These are phyloP conservation scores for Yponomeuta cagnagella DNA, from an alignment of 2,888 invertebrate genomes.

Conservation along the genomic window DNA sequence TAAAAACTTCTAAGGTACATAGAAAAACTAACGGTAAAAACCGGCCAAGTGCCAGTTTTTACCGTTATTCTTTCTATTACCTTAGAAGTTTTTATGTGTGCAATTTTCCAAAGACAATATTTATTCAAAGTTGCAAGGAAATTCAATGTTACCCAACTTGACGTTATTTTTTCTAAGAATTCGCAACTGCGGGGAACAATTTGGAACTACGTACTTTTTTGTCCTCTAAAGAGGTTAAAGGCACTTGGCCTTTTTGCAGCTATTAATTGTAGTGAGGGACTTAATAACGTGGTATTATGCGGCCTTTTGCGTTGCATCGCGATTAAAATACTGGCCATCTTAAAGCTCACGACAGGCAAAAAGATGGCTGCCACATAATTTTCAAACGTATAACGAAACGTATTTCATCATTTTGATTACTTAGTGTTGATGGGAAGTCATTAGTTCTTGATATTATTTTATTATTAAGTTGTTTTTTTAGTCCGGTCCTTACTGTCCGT, in stretches of 20 bases:
- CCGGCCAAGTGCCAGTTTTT: too few relatives aligned
- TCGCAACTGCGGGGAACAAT: constrained; percentile 29
- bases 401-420: constrained; percentile 8
- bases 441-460: neutral
- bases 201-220: constrained; percentile 18
- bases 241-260: constrained; percentile 25
- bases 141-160: too few relatives aligned
- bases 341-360: constrained; percentile 38
- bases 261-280: constrained; percentile 53
- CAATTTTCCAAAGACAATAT: too few relatives aligned
- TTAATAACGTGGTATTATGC: constrained; percentile 59
- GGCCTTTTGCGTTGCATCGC: constrained; percentile 44
- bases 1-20: too few relatives aligned
- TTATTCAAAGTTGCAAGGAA: too few relatives aligned
- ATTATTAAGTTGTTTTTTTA: neutral
- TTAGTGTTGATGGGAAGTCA: neutral
- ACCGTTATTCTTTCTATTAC: too few relatives aligned
- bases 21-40: too few relatives aligned
- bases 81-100: too few relatives aligned
- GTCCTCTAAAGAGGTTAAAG: constrained; percentile 46
- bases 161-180: constrained; percentile 49
- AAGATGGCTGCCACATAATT: constrained; percentile 33
- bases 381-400: constrained; percentile 24
- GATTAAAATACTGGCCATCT: constrained; percentile 44
- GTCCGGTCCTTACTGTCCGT: neutral